A percentile compares a stretch with the other conserved stretches of the same genome.
These are phyloP conservation scores for Trichogramma evanescens DNA, from an alignment of 2,888 invertebrate species.

Conservation along the genomic window DNA sequence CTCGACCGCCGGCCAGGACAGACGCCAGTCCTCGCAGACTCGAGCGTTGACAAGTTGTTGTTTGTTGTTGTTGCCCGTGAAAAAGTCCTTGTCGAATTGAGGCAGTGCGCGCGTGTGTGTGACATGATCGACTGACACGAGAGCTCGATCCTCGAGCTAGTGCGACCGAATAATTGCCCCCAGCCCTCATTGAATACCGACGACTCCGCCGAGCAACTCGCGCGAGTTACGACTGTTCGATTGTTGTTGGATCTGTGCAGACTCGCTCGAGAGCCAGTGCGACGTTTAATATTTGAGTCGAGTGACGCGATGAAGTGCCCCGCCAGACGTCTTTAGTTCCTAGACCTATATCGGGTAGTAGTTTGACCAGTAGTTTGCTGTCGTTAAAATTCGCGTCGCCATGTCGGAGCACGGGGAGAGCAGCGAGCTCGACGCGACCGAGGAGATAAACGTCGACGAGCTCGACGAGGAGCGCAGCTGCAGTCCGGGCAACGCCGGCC, in stretches of 20 bases:
- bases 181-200: too few relatives aligned
- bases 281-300: neutral
- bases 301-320: neutral
- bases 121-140: too few relatives aligned
- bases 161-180: too few relatives aligned
- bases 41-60: too few relatives aligned
- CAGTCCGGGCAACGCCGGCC: constrained; percentile 25
- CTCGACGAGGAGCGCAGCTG: constrained; percentile 25
- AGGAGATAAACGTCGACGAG: constrained; percentile 46
- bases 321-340: neutral
- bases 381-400: neutral
- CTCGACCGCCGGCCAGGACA: constrained; percentile 32
- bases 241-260: neutral
- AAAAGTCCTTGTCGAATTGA: too few relatives aligned
- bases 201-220: neutral
- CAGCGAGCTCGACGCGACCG: constrained; percentile 42
- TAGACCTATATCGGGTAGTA: neutral
- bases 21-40: constrained; percentile 19
- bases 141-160: too few relatives aligned
- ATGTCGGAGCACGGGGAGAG: constrained; percentile 21
- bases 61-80: too few relatives aligned
- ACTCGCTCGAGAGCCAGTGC: neutral
- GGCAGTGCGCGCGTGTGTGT: too few relatives aligned
- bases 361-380: neutral
- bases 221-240: neutral